Conservation (phyloP, 2,888 invertebrate species). For the Neoscelio sp. region DNA sequence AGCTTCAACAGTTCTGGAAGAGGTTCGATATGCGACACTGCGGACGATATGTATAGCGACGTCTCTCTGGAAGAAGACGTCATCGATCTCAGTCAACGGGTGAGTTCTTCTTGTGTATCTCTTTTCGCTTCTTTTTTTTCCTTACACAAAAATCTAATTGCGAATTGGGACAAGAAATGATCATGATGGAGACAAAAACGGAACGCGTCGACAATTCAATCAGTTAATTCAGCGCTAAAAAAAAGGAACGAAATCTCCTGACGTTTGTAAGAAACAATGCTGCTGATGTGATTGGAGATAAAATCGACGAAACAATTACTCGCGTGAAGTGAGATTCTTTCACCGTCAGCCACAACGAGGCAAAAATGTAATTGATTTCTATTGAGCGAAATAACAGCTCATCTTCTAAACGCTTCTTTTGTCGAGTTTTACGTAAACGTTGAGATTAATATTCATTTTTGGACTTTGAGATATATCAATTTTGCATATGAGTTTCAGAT, state of each 20-base stretch:
- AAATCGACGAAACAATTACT: slow-evolving; percentile 36
- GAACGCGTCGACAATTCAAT: slow-evolving; percentile 32
- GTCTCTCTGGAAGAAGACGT: slow-evolving; percentile 96
- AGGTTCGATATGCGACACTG: slow-evolving; percentile 95
- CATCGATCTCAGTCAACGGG: slow-evolving; percentile 97
- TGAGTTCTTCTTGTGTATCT: slow-evolving; percentile 80
- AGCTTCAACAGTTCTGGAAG: slow-evolving; percentile 97
- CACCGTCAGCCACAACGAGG: slow-evolving; percentile 14
- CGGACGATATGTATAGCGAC: slow-evolving; percentile 98
- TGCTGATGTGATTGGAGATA: slow-evolving; percentile 21
- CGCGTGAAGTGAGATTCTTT: slow-evolving; percentile 44
- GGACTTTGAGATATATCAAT: too few relatives aligned
- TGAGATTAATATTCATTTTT: too few relatives aligned
- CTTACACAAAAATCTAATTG: too few relatives aligned
- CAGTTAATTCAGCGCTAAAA: slow-evolving; percentile 12
- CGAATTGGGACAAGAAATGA: too few relatives aligned
- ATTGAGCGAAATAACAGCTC: slow-evolving; percentile 2
- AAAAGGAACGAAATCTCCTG: slow-evolving; percentile 29
- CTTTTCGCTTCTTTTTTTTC: too few relatives aligned
- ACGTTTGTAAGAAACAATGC: slow-evolving; percentile 9
- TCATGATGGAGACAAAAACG: slow-evolving; percentile 11
- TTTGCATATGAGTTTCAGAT: too few relatives aligned
- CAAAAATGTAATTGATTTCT: slow-evolving; percentile 47
- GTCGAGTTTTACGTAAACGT: slow-evolving; percentile 12
- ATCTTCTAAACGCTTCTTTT: too few relatives aligned